Percentiles rank a stretch among this genome's conserved stretches.
Conservation (phyloP, 2,113 vertebrate genomes). For the Petrocephalus zakoni region DNA sequence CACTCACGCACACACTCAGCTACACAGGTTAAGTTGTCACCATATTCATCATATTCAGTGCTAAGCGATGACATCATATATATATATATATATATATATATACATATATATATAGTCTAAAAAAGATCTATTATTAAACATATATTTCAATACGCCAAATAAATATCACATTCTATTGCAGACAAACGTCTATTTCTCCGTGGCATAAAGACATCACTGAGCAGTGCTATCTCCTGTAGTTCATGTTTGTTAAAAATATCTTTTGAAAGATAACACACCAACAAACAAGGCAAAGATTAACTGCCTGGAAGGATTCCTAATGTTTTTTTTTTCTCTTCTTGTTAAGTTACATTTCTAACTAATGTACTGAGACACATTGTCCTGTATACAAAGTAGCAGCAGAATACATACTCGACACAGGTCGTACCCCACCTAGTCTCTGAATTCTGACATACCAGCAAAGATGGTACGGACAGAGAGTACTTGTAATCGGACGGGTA, state of each 20-base stretch:
- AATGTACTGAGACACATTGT: not conserved
- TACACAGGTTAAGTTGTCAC: not conserved
- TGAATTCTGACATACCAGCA: not conserved
- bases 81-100: not conserved
- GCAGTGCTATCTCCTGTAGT: not conserved
- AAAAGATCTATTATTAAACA: constrained; percentile 16
- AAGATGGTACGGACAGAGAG: not conserved
- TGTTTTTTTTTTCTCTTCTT: not conserved
- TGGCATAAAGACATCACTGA: constrained; percentile 17
- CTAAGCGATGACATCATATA: not conserved
- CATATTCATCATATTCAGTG: not conserved
- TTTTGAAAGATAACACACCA: constrained; percentile 5
- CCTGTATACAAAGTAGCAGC: not conserved
- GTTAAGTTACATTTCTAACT: not conserved
- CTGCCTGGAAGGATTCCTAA: not conserved
- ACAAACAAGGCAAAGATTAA: not conserved
- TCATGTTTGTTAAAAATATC: constrained; percentile 9
- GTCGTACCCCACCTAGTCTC: not conserved
- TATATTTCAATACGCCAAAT: not conserved
- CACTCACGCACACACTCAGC: not conserved
- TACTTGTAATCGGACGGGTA: not conserved
- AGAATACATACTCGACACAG: not conserved
- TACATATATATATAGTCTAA: not conserved
- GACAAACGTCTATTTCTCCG: not conserved
- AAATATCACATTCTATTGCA: constrained; percentile 21